Evolutionary conservation across 2,113 vertebrate species (phyloP).

Genomic region (Pipa parva): DNA sequence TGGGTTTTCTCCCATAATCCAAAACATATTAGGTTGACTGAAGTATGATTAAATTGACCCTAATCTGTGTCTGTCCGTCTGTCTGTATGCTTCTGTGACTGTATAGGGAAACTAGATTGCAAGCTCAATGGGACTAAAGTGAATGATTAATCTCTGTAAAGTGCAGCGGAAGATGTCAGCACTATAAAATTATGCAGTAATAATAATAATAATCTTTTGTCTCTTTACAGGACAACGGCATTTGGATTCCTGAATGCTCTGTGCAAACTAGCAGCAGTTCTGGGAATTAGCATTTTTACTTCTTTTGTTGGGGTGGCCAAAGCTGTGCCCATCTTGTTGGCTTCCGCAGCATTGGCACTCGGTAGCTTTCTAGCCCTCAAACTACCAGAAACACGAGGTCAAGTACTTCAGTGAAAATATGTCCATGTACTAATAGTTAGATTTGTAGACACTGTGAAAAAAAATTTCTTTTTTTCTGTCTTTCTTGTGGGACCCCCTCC

Average conservation of each 20-base stretch:
- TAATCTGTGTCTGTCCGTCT: too few relatives aligned
- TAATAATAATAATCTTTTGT: too few relatives aligned
- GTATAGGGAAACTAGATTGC: too few relatives aligned
- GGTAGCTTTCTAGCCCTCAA: conserved; percentile 91
- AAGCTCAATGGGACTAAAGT: too few relatives aligned
- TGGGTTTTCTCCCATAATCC: too few relatives aligned
- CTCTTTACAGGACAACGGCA: conserved; percentile 75
- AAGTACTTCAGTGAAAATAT: conserved; percentile 82
- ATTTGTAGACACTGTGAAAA: conserved; percentile 64
- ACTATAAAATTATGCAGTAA: too few relatives aligned
- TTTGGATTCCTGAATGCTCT: conserved; percentile 94
- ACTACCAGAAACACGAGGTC: conserved; percentile 87
- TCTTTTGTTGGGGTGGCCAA: conserved; percentile 94
- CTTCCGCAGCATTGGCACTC: conserved; percentile 79
- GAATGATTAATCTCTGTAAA: too few relatives aligned
- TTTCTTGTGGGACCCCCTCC: conserved; percentile 19
- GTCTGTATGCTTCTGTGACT: too few relatives aligned
- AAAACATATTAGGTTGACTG: too few relatives aligned
- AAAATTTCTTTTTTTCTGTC: conserved; percentile 44
- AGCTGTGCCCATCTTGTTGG: conserved; percentile 89
- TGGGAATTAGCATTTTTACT: conserved; percentile 95
- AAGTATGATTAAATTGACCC: too few relatives aligned
- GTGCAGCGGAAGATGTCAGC: too few relatives aligned
- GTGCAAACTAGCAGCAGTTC: conserved; percentile 85
- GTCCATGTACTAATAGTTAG: conserved; percentile 25